phyloP scores from a whole-genome alignment of 2,113 vertebrate genomes.

The Oryzias javanicus region DNA sequence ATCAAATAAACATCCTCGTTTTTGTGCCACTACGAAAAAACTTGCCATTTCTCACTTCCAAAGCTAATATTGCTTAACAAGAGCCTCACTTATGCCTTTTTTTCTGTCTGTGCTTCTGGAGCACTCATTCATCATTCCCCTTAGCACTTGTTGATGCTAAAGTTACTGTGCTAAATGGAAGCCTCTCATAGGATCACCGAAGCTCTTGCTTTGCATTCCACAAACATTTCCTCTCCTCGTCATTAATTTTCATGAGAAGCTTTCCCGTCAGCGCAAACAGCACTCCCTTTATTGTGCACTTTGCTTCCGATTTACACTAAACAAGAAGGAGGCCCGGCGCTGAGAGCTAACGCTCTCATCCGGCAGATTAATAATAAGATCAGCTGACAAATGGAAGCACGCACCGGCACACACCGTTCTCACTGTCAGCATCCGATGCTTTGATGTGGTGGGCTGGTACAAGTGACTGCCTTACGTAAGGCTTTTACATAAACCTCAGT shows the following conservation, averaged over 20 bases:
- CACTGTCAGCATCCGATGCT: constrained; percentile 50
- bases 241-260: constrained; percentile 15
- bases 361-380: constrained; percentile 56
- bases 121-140: too few relatives aligned
- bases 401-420: constrained; percentile 17
- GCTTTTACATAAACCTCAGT: constrained; percentile 72
- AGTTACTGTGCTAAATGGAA: neutral
- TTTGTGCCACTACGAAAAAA: too few relatives aligned
- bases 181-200: constrained; percentile 1
- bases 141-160: neutral
- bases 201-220: constrained; percentile 12
- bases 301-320: constrained; percentile 6
- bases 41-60: too few relatives aligned
- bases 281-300: constrained; percentile 22
- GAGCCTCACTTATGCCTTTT: too few relatives aligned
- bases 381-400: constrained; percentile 20
- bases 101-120: too few relatives aligned
- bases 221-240: constrained; percentile 5
- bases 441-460: constrained; percentile 55
- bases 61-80: too few relatives aligned
- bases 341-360: constrained; percentile 21
- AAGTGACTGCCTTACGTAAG: constrained; percentile 73
- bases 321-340: constrained; percentile 31
- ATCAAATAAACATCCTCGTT: neutral
- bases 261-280: constrained; percentile 21